Percentiles rank a stretch among this genome's conserved stretches.
These are phyloP conservation scores for Heliangelus exortis DNA, from an alignment of 2,797 vertebrate genomes.

Conservation along the genomic window DNA sequence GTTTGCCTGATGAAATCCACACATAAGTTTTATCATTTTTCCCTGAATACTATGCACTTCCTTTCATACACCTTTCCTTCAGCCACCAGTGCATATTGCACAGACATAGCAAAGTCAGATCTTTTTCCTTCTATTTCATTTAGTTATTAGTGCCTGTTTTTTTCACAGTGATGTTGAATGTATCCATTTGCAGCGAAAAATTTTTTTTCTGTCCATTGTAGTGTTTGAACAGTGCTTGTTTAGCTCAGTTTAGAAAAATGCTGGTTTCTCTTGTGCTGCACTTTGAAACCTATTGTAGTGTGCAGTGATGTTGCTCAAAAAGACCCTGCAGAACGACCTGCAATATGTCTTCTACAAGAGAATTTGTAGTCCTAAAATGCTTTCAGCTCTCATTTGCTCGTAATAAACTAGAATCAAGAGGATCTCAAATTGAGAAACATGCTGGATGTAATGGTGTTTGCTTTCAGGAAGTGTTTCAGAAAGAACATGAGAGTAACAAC, in stretches of 20 bases:
- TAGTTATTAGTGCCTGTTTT: not conserved
- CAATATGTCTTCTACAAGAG: fast-evolving
- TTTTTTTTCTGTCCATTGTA: not conserved
- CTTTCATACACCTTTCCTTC: not conserved
- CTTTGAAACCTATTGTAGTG: not conserved
- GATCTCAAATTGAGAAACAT: not conserved
- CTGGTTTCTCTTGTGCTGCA: not conserved
- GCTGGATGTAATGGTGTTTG: not conserved
- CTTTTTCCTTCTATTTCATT: not conserved
- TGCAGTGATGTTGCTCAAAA: not conserved
- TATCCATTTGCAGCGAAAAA: not conserved
- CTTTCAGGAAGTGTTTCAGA: constrained; percentile 89
- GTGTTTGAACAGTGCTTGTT: not conserved
- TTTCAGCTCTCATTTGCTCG: not conserved
- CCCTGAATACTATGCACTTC: not conserved
- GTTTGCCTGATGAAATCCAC: not conserved
- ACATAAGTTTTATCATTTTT: not conserved
- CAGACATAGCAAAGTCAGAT: not conserved
- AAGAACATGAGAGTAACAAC: constrained; percentile 86
- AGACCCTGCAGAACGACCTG: not conserved
- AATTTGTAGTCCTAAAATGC: not conserved
- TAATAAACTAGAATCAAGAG: not conserved
- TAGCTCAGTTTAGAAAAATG: not conserved
- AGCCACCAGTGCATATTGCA: not conserved
- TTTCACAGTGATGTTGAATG: not conserved